These are phyloP conservation scores for Prietella phreatophila DNA, from an alignment of 2,113 vertebrate species.

Conservation along the genomic window DNA sequence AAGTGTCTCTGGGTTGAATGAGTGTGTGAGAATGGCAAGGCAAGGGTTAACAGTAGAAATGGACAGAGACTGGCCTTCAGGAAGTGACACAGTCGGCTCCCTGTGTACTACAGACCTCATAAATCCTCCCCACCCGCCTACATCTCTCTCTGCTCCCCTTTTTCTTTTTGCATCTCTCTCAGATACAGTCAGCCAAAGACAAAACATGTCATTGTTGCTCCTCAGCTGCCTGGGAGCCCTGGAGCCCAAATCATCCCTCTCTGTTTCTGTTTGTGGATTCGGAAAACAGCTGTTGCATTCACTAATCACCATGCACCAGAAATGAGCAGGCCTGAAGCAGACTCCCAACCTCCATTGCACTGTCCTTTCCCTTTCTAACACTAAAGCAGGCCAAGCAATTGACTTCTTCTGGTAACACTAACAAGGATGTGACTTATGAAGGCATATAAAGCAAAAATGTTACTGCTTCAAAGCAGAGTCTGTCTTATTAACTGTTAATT, in stretches of 20 bases:
- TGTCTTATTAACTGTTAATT: not conserved
- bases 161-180: constrained; percentile 38
- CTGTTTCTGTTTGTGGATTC: constrained; percentile 57
- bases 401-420: not conserved
- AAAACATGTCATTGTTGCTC: constrained; percentile 69
- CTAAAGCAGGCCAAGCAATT: not conserved
- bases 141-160: constrained; percentile 32
- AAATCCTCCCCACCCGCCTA: constrained; percentile 22
- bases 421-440: not conserved
- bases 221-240: constrained; percentile 64
- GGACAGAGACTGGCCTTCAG: constrained; percentile 47
- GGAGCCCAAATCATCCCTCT: constrained; percentile 59
- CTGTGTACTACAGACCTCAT: constrained; percentile 49
- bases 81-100: constrained; percentile 48
- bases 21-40: constrained; percentile 17
- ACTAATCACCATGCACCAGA: constrained; percentile 70
- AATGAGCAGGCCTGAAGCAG: constrained; percentile 54
- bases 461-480: not conserved
- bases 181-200: constrained; percentile 57
- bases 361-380: constrained; percentile 17
- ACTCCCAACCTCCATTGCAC: constrained; percentile 14
- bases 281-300: constrained; percentile 74
- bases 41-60: constrained; percentile 37
- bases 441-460: too few relatives aligned
- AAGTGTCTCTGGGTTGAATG: not conserved